These are phyloP conservation scores for Arctia plantaginis DNA, from an alignment of 2,888 invertebrate genomes.

Conservation along the genomic window DNA sequence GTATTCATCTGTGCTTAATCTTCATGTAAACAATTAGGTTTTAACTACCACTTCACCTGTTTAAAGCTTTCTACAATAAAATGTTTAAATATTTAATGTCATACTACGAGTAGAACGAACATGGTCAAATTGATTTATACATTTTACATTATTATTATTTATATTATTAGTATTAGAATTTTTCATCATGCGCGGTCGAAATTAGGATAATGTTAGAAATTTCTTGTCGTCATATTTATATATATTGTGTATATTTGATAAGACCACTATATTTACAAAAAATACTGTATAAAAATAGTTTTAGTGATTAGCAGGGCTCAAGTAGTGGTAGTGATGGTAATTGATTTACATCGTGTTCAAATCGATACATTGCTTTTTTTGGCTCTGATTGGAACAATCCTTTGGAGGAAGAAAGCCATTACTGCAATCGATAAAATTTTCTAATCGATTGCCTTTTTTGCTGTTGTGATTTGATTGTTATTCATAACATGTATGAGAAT, in stretches of 20 bases:
- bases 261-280: too few species aligned
- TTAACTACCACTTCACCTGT: not conserved
- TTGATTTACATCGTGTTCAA: not conserved
- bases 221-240: too few species aligned
- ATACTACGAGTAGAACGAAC: not conserved
- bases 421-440: conserved; percentile 31
- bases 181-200: too few species aligned
- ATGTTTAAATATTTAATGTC: not conserved
- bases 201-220: too few species aligned
- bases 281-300: too few species aligned
- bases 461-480: conserved; percentile 54
- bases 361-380: not conserved
- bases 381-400: not conserved
- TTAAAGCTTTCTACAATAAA: not conserved
- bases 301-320: too few species aligned
- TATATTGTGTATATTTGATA: too few species aligned
- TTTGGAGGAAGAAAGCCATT: not conserved
- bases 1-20: conserved; percentile 12
- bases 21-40: conserved; percentile 10
- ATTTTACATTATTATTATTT: too few species aligned
- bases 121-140: not conserved
- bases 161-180: not conserved
- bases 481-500: conserved; percentile 52
- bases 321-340: not conserved
- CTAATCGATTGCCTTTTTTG: conserved; percentile 58